These are phyloP conservation scores for Oreonectes daqikongensis DNA, from an alignment of 2,797 vertebrate species.

Conservation along the genomic window DNA sequence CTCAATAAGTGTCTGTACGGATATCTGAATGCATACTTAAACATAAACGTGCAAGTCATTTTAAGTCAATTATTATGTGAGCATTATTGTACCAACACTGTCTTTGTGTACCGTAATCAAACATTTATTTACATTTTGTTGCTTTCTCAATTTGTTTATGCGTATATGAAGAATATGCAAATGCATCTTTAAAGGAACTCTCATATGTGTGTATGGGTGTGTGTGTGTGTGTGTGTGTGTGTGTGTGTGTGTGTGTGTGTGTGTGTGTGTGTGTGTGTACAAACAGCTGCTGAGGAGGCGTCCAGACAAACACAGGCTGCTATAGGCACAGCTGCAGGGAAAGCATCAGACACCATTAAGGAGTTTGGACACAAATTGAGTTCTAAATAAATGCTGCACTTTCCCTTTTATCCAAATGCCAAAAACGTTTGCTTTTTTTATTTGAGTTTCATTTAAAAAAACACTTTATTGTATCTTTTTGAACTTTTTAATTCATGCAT, in stretches of 20 bases:
- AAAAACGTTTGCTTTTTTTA: not conserved
- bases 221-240: slow-evolving; percentile 36
- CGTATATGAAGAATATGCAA: not conserved
- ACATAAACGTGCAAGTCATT: not conserved
- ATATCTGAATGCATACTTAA: not conserved
- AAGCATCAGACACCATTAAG: slow-evolving; percentile 70
- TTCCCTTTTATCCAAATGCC: not conserved
- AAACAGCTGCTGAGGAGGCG: slow-evolving; percentile 71
- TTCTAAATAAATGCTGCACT: slow-evolving; percentile 64
- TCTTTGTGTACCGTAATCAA: not conserved
- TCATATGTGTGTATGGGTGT: no score
- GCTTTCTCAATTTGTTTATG: not conserved
- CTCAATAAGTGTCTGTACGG: slow-evolving; percentile 5
- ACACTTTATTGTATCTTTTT: not conserved
- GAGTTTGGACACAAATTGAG: slow-evolving; percentile 70
- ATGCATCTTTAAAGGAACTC: not conserved
- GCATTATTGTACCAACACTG: not conserved
- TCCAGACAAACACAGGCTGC: slow-evolving; percentile 70
- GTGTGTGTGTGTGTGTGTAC: slow-evolving; percentile 40
- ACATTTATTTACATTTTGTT: not conserved
- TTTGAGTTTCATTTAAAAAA: not conserved
- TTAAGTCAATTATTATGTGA: not conserved
- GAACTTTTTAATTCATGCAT: not conserved
- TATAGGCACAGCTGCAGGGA: slow-evolving; percentile 69
- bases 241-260: slow-evolving; percentile 37